Base-by-base conservation (phyloP, 2,888 invertebrate genomes). In the Chromoteleia sp. region DNA sequence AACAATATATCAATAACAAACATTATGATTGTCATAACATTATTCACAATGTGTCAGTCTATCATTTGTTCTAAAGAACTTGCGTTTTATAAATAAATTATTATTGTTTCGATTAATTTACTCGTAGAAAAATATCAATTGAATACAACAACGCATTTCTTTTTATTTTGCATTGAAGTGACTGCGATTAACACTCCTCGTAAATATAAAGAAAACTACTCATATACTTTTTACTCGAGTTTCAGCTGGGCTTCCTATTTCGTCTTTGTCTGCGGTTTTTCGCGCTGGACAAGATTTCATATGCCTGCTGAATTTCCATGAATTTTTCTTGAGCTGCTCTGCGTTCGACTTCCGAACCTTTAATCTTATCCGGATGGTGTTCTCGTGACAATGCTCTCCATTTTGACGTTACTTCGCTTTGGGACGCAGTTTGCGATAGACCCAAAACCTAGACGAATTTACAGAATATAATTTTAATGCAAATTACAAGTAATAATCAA, bases 241-340 rank as follows among this genome's bases (percentile, higher is more conserved):
- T 71, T 75, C 61, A 71, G 36, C 65, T 74, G 6, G 93, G 95
- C 86, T 95, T 95, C 86, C 95, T 95, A 89, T 97, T 97, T 82
- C 94, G 94, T 61, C 95, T 93, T 83, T 94, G 94, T 58, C 97
- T 93, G 83, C 95, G 95, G 63, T 94, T 94, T 88, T 97, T 97
- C 84, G 96, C 96, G 85, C 95, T 96, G 6, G 97, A 97, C 0
- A 98, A 92, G 45, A 96, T 95, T 89, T 97, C 98, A 90, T 98
- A 98, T 0, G 98, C 98, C 89, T 97, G 96, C 87, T 98, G 98
- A 81, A 98, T 97, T 87, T 98, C 97, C 94, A 98, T 97, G 91
- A 98, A 98, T 63, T 94, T 95, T 84, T 97, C 96, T 88, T 98
- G 97, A 0, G 97, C 98, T 0, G 92, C 93, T 1, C 93, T 92